A percentile compares a stretch with the other conserved stretches of the same genome.
These are phyloP conservation scores for Recurvirostra avosetta DNA, from an alignment of 2,113 vertebrate genomes.

Conservation along the genomic window DNA sequence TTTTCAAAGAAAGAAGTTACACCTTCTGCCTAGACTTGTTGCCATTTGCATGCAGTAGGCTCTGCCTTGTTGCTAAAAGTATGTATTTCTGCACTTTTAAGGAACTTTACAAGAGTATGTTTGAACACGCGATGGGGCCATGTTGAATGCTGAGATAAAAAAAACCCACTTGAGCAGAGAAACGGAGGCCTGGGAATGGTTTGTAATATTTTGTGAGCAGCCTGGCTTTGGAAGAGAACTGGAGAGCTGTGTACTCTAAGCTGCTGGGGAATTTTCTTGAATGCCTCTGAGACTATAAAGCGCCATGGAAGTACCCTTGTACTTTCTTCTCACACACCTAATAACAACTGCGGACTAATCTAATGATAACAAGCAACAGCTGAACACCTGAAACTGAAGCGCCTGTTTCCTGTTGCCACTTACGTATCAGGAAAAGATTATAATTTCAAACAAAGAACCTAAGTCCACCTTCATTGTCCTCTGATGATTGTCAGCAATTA, in stretches of 20 bases:
- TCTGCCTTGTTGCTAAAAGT: neutral
- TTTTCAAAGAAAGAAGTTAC: neutral
- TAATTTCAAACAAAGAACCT: neutral
- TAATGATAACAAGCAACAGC: neutral
- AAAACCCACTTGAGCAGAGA: neutral
- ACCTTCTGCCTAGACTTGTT: neutral
- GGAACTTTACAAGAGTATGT: neutral
- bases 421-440: neutral
- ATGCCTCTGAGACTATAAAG: neutral
- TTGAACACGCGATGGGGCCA: neutral
- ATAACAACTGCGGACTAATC: accelerated
- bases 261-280: neutral
- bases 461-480: neutral
- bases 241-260: neutral
- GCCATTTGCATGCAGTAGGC: neutral
- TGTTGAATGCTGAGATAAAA: neutral
- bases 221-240: neutral
- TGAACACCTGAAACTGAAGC: neutral
- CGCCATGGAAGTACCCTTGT: neutral
- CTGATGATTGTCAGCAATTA: neutral
- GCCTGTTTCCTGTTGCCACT: neutral
- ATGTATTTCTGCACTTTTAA: accelerated
- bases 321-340: neutral
- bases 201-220: neutral
- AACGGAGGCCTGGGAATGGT: neutral